Base-by-base conservation (phyloP, 2,113 vertebrate genomes). In the Amia ocellicauda region DNA sequence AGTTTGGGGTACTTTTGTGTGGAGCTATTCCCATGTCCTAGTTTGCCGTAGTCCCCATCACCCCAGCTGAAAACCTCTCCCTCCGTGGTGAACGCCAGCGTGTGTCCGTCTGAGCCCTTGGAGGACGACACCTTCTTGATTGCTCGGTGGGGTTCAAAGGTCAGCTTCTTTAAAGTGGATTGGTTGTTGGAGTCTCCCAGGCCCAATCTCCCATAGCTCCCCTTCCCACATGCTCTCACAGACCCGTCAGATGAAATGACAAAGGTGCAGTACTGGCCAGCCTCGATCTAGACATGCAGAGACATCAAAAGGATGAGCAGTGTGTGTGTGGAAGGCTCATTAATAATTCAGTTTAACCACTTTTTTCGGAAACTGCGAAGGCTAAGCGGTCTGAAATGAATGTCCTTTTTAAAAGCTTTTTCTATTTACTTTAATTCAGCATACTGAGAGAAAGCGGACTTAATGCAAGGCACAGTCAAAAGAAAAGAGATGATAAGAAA, bases 11-110 rank as follows among this genome's bases (percentile, higher is more conserved):
- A 93, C 64, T 93, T 93, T 76, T 93, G 91, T 41, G 91, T 93
- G 43, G 91, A 92, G 71, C 91, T 93, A 52, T 93, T 93, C 70
- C 91, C 91, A 49, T 93, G 91, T 67, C 91, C 91, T 29, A 93
- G 69, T 73, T 93, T 93, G 57, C 91, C 91, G 49, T 93, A 93
- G 73, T 93, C 91, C 26, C 91, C 91, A 0, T 93, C 91, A 66
- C 91, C 91, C 91, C 91, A 93, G 69, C 91, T 93, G 84, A 92
- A 93, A 67, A 93, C 91, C 77, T 93, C 91, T 50, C 91, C 91
- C 80, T 93, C 91, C 14, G 89, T 89, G 11, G 91, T 93, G 72
- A 92, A 92, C 19, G 91, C 91, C 75, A 93, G 75, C 23, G 91
- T 93, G 62, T 93, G 91, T 52, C 91, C 91, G 74, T 93, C 91